Base-by-base conservation (phyloP, 2,888 invertebrate genomes). In the Aethes cnicana region DNA sequence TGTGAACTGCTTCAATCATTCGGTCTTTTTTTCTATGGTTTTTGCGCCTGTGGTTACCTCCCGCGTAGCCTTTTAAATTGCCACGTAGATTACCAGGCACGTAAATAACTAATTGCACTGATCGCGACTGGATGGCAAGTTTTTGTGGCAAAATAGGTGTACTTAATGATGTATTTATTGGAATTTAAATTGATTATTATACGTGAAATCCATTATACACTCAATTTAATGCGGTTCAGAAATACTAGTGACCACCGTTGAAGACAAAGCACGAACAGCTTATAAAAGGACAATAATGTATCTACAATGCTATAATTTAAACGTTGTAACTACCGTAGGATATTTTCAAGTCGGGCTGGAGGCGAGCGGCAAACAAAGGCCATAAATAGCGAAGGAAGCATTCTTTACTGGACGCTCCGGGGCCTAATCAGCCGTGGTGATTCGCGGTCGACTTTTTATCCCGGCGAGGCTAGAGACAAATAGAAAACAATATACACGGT, bases 361-460 rank as follows among this genome's bases (percentile, higher is more conserved):
- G 50, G 54, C 53, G 43, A 17, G 26, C 39, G 30, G 26, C 30
- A 26, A 43, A 52, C 50, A 55, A 48, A 42, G 32, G 32, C 42
- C 50, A 53, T 46, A 47, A 53, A 52, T 48, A 50, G 54, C 44
- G 43, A 44, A 48, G 52, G 54, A 54, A 50, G 50, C 43, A 49
- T 55, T 55, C 55, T 56, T 57, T 56, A 53, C 55, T 33, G 50
- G 53, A 50, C 56, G 64, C 63, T 62, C 37, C 59, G 46, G 61
- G 60, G 60, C 54, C 59, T 59, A 66, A 66, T 66, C 65, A 61
- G 47, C 57, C 59, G 57, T 47, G 35, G 47, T 55, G 48, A 49
- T 50, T 42, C 53, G 47, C 52, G 47, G 49, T 33, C 53, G 58
- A 49, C 48, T 57, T 61, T 62, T 63, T 59, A 59, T 58, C 53